Base-by-base conservation (phyloP, 2,888 invertebrate species). In the Machimus atricapillus region DNA sequence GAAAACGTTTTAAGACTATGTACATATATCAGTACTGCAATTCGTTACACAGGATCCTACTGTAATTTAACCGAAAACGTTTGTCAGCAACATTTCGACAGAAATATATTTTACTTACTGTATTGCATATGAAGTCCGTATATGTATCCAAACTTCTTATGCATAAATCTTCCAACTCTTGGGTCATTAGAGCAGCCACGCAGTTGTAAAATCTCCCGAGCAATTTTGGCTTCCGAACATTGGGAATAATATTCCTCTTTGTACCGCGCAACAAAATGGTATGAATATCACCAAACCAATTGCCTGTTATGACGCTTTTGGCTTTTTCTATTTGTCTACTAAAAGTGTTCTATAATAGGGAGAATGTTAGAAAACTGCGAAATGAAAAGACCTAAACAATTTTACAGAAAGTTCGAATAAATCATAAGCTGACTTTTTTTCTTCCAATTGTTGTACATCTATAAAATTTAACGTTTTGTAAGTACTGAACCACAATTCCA, bases 151-250 rank as follows among this genome's bases (percentile, higher is more conserved):
- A 94, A 5, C 98, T 98, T 89, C 95, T 94, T 73, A 97, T 93
- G 89, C 97, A 97, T 46, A 98, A 92, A 31, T 95, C 95, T 91
- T 98, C 97, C 87, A 98, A 93, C 90, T 98, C 97, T 90, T 95
- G 95, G 0, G 97, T 97, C 98, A 98, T 98, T 66, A 98, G 93
- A 40, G 96, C 95, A 0, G 96, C 96, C 1, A 97, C 95, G 90
- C 97, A 96, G 91, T 97, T 96, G 91, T 96, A 98, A 92, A 98
- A 98, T 76, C 95, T 95, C 89, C 94, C 95, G 91, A 96, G 94
- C 91, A 95, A 94, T 16, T 93, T 94, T 23, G 94, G 94, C 89
- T 96, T 95, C 79, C 94, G 93, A 0, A 95, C 94, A 88, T 95
- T 95, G 0, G 97, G 96, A 86, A 97, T 93, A 89, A 94, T 93